phyloP scores from a whole-genome alignment of 2,113 vertebrate genomes.

The Recurvirostra avosetta region DNA sequence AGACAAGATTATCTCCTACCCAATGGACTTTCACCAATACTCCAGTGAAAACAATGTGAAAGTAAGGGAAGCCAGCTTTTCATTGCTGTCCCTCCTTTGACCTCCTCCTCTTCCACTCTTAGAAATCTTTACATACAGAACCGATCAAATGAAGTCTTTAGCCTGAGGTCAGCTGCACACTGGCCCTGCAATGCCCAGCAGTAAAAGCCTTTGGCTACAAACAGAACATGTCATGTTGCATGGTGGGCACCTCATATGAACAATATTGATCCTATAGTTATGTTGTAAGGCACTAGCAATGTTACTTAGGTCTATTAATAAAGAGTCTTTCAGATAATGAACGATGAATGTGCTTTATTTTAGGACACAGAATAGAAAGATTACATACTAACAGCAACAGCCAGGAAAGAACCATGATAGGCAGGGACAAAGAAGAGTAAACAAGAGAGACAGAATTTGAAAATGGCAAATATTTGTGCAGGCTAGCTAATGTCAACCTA shows the following conservation, averaged over 20 bases:
- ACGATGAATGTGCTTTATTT: not conserved
- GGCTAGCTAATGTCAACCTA: not conserved
- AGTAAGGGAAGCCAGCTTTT: not conserved
- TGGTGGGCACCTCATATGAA: not conserved
- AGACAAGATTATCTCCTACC: not conserved
- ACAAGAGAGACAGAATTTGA: conserved; percentile 1
- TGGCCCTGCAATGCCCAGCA: not conserved
- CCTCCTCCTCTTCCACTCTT: not conserved
- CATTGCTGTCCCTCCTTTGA: not conserved
- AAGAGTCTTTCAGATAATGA: not conserved
- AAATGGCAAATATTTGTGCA: conserved; percentile 43
- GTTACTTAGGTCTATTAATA: not conserved
- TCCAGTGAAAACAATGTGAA: not conserved
- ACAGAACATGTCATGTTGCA: not conserved
- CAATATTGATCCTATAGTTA: not conserved
- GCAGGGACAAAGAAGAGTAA: conserved; percentile 5
- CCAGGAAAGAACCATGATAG: not conserved
- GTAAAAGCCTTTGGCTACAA: not conserved
- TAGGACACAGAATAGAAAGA: not conserved
- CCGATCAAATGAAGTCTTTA: not conserved
- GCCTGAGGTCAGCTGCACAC: not conserved
- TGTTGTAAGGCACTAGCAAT: not conserved
- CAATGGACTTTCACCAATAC: not conserved
- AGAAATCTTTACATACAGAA: not conserved
- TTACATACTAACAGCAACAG: not conserved